Evolutionary conservation across 37 sponge, comb jelly and placozoan genomes (phyloP).

Genomic region (Aphrocallistes beatrix): DNA sequence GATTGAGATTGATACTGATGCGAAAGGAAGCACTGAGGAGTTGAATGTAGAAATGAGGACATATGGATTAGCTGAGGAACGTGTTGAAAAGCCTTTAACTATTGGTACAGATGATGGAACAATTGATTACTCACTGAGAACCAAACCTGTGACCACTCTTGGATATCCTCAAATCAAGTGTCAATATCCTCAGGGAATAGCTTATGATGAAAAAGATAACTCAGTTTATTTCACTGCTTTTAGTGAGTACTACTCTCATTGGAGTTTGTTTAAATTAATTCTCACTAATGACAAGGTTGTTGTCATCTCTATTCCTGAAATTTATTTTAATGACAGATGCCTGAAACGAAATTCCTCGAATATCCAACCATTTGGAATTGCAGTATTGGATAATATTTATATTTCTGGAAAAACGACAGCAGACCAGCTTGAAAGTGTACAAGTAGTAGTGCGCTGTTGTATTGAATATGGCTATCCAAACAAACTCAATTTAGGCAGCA

Average conservation of each 20-base stretch:
- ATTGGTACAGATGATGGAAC: neutral
- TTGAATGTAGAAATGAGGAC: neutral
- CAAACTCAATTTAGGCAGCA: too few species aligned
- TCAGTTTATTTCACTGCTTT: neutral
- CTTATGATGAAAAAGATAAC: neutral
- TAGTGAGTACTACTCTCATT: too few species aligned
- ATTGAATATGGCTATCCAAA: too few species aligned
- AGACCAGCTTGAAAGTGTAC: too few species aligned
- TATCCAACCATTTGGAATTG: neutral
- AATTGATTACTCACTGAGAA: neutral
- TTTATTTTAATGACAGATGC: neutral
- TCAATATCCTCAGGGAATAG: conserved; percentile 12
- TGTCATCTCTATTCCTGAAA: neutral
- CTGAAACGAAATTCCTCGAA: too few species aligned
- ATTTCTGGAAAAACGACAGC: too few species aligned
- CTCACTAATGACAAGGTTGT: too few species aligned
- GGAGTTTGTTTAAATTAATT: too few species aligned
- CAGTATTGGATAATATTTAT: too few species aligned
- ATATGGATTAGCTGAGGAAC: neutral
- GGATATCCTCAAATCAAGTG: neutral
- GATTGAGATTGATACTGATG: neutral
- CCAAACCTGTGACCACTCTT: neutral
- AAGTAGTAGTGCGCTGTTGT: too few species aligned
- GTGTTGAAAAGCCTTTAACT: neutral
- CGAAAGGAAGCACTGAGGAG: neutral